Conservation (phyloP, 1,140 invertebrate genomes). For the Drosophila willistoni region DNA sequence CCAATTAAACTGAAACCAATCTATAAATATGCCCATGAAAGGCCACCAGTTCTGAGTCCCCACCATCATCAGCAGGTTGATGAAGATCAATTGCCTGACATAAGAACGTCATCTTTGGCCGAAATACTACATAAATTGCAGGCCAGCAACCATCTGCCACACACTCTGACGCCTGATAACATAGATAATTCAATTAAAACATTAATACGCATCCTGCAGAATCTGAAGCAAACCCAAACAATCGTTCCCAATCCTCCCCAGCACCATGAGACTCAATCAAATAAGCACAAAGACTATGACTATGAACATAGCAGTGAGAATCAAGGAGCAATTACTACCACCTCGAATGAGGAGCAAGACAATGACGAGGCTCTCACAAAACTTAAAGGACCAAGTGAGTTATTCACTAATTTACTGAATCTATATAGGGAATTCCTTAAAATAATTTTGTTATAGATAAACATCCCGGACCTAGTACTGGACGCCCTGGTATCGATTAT, state of each 20-base stretch:
- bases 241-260: conserved; percentile 78
- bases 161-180: conserved; percentile 89
- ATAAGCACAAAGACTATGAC: conserved; percentile 60
- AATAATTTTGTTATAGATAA: conserved; percentile 49
- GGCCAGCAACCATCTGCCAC: conserved; percentile 88
- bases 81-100: conserved; percentile 72
- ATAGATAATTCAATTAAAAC: conserved; percentile 91
- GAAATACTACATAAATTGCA: conserved; percentile 87
- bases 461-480: conserved; percentile 85
- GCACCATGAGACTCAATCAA: conserved; percentile 63
- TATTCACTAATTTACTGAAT: not conserved
- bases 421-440: not conserved
- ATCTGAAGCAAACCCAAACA: conserved; percentile 85
- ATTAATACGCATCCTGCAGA: conserved; percentile 88
- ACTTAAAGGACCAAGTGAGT: conserved; percentile 63
- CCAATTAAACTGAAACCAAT: conserved; percentile 69
- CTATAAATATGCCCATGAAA: conserved; percentile 51
- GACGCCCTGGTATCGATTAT: conserved; percentile 92
- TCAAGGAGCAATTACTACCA: conserved; percentile 14
- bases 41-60: conserved; percentile 23
- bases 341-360: conserved; percentile 30
- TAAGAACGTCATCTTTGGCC: conserved; percentile 81
- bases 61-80: conserved; percentile 25
- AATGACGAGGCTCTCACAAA: conserved; percentile 39
- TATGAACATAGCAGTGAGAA: conserved; percentile 54